These are phyloP conservation scores for Amblyjoppa proteus DNA, from an alignment of 2,888 invertebrate species.

Conservation along the genomic window DNA sequence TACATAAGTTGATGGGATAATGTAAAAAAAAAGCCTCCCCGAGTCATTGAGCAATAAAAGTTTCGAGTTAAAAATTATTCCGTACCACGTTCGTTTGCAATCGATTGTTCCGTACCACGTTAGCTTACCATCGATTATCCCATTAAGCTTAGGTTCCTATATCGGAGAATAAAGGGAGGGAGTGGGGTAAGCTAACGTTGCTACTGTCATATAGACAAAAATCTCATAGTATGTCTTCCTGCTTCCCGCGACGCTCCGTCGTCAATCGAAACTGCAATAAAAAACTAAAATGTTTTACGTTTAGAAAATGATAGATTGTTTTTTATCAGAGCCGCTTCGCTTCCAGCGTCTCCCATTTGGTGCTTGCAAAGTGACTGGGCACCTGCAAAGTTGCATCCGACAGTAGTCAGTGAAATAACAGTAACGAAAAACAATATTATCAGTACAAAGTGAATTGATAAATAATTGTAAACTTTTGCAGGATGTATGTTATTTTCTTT, in stretches of 20 bases:
- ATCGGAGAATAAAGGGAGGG: not conserved
- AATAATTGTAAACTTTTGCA: not conserved
- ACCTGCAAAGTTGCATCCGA: not conserved
- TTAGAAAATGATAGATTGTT: not conserved
- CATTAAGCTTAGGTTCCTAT: slow-evolving; percentile 3
- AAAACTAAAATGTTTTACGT: not conserved
- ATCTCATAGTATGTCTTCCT: not conserved
- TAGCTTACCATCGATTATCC: slow-evolving; percentile 24
- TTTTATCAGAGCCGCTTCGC: not conserved
- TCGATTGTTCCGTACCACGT: slow-evolving; percentile 27
- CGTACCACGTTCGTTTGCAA: not conserved
- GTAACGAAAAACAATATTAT: not conserved
- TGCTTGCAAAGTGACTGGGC: not conserved
- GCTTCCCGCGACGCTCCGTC: not conserved
- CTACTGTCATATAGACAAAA: not conserved
- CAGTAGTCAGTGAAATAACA: not conserved
- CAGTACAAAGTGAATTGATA: not conserved
- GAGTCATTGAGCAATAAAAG: slow-evolving; percentile 30
- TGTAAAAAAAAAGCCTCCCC: not conserved
- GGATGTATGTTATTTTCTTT: not conserved
- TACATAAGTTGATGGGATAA: too few species aligned
- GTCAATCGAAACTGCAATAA: not conserved
- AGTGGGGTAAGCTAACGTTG: not conserved
- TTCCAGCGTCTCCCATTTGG: too few species aligned
- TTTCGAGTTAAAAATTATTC: slow-evolving; percentile 24